Conservation (phyloP, 2,113 vertebrate genomes). For the Engraulis encrasicolus region DNA sequence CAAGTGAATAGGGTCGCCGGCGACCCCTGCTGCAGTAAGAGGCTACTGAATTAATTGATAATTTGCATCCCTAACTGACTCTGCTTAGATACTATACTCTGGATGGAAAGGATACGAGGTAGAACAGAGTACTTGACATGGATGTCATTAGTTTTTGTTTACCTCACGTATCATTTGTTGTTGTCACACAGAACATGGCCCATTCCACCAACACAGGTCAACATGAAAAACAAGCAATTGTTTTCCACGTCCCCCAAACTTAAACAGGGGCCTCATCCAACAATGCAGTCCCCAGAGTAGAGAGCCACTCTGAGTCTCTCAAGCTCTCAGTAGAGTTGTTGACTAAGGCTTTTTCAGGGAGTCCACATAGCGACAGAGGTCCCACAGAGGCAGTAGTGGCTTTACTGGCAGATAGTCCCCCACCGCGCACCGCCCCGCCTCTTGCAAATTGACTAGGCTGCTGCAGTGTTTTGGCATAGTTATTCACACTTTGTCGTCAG, state of each 20-base stretch:
- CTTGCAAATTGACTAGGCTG: neutral
- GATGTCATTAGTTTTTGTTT: neutral
- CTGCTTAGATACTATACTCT: neutral
- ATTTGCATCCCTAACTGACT: neutral
- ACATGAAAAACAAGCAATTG: neutral
- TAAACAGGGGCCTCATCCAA: slow-evolving; percentile 2
- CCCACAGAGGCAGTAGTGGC: neutral
- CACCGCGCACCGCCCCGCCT: neutral
- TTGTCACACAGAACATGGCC: neutral
- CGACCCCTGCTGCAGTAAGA: too few species aligned
- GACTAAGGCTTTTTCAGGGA: neutral
- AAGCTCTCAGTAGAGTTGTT: neutral
- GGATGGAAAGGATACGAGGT: neutral
- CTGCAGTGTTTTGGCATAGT: neutral
- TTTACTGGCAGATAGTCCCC: neutral
- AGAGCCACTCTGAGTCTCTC: neutral
- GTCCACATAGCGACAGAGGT: neutral
- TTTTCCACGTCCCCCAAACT: neutral
- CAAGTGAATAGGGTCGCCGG: too few species aligned
- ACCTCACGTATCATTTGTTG: neutral
- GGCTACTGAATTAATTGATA: too few species aligned
- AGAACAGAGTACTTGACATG: neutral
- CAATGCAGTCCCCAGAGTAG: neutral
- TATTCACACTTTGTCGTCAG: neutral
- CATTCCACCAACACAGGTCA: neutral